These are phyloP conservation scores for Caenorhabditis doughertyi DNA, from an alignment of 2,888 invertebrate species.

Conservation along the genomic window DNA sequence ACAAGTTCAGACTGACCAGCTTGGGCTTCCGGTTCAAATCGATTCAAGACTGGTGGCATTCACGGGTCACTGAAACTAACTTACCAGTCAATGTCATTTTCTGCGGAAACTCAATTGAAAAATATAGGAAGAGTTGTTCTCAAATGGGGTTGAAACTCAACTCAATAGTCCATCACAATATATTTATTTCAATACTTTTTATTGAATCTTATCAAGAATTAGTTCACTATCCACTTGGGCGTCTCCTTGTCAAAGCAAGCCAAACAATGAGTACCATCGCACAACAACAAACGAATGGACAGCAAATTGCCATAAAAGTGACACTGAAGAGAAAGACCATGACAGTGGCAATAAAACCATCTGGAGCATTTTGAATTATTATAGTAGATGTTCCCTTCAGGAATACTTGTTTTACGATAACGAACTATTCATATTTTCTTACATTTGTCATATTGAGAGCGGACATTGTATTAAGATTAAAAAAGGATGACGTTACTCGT, in stretches of 20 bases:
- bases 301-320: background rate
- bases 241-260: conserved; percentile 1
- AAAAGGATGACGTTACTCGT: too few relatives aligned
- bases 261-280: conserved; percentile 11
- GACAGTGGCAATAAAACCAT: background rate
- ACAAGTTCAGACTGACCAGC: too few relatives aligned
- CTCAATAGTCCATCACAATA: too few relatives aligned
- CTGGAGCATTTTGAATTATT: background rate
- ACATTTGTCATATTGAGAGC: background rate
- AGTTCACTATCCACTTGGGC: background rate
- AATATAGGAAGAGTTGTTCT: too few relatives aligned
- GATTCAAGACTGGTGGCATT: too few relatives aligned
- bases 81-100: too few relatives aligned
- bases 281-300: background rate
- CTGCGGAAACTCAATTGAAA: too few relatives aligned
- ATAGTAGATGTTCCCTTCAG: background rate
- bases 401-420: background rate
- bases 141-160: too few relatives aligned
- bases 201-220: too few relatives aligned
- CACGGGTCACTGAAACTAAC: too few relatives aligned
- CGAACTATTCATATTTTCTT: background rate
- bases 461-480: background rate
- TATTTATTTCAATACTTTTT: too few relatives aligned
- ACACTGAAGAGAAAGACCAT: background rate
- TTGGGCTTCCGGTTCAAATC: too few relatives aligned